Percentiles rank a stretch among this genome's conserved stretches.
Conservation (phyloP, 2,888 invertebrate species). For the Harpagoxenus sublaevis region DNA sequence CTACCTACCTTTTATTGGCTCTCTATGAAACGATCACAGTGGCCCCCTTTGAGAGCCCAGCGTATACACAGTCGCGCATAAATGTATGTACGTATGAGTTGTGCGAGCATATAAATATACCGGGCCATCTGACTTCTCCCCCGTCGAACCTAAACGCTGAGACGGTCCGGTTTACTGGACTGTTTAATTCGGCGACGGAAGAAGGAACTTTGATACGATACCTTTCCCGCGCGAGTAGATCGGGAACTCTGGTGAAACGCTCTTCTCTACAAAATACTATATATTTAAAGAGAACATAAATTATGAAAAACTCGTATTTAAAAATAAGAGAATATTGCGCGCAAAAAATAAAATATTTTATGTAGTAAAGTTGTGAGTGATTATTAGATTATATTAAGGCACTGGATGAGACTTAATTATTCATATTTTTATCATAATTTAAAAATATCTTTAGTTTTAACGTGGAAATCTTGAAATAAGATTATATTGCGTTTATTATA, state of each 20-base stretch:
- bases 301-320: neutral
- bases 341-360: neutral
- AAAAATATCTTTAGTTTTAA: neutral
- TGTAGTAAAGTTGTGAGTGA: neutral
- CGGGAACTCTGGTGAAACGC: neutral
- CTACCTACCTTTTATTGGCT: conserved; percentile 68
- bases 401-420: neutral
- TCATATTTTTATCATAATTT: neutral
- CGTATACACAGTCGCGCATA: conserved; percentile 36
- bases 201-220: conserved; percentile 5
- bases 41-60: conserved; percentile 64
- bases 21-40: conserved; percentile 64
- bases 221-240: neutral
- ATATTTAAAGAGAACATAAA: conserved; percentile 21
- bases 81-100: conserved; percentile 36
- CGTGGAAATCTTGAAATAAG: no score
- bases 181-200: conserved; percentile 42
- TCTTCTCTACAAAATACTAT: neutral
- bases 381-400: neutral
- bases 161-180: conserved; percentile 20
- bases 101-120: conserved; percentile 18
- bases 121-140: conserved; percentile 24
- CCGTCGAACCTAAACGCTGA: conserved; percentile 15
- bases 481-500: no score
- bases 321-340: neutral